Conservation (phyloP, 2,797 vertebrate genomes). For the Artibeus lituratus region DNA sequence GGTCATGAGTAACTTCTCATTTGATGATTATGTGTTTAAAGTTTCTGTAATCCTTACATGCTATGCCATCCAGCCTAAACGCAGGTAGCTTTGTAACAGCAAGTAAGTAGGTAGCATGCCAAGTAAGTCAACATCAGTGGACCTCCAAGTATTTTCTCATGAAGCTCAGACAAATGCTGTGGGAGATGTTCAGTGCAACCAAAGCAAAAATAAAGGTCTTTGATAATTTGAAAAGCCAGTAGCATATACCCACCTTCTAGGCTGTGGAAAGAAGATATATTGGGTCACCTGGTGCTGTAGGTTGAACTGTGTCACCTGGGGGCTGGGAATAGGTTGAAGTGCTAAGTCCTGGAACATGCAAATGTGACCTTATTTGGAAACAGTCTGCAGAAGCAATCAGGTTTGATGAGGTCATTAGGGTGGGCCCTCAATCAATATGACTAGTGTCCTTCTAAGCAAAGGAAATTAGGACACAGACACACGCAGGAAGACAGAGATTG, state of each 20-base stretch:
- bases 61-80: slow-evolving; percentile 51
- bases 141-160: slow-evolving; percentile 45
- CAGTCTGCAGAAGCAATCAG: background rate
- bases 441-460: background rate
- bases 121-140: slow-evolving; percentile 40
- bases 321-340: background rate
- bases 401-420: background rate
- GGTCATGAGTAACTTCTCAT: slow-evolving; percentile 61
- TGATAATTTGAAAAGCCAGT: background rate
- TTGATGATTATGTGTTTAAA: slow-evolving; percentile 37
- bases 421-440: background rate
- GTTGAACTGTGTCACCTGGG: background rate
- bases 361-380: background rate
- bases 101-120: slow-evolving; percentile 22
- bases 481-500: background rate
- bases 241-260: background rate
- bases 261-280: background rate
- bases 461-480: background rate
- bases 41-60: slow-evolving; percentile 56
- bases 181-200: background rate
- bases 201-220: background rate
- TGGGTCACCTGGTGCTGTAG: background rate
- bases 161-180: background rate
- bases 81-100: slow-evolving; percentile 54
- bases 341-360: background rate